Evolutionary conservation across 2,113 vertebrate species (phyloP), one percentile per base, ranked within the genome.

Genomic region (Cacatua alba): DNA sequence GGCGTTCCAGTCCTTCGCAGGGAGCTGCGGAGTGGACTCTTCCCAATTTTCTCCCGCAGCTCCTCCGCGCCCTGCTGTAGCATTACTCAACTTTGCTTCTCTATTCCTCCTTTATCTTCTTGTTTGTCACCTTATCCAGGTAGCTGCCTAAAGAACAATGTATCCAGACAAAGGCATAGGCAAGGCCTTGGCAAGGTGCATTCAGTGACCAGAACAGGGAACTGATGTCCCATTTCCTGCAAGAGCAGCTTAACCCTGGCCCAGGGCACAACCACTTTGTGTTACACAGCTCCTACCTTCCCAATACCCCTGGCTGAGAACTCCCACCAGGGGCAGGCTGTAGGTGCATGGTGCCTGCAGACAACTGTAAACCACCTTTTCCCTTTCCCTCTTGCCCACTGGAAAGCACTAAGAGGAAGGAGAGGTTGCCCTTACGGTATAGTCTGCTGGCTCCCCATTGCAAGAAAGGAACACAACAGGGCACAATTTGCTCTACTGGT

Each of bases 111-210:
- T 24, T 8, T 1, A 29, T 1, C n/a, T 5, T 13, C 49, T 1
- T 4, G 29, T 10, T 33, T 7, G 65, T 7, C 16, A 19, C 31
- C 19, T 41, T 28, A 35, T 28, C 12, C 41, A 19, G n/a, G 17
- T n/a, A 25, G 62, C 2, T 33, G 60, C 53, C 35, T 9, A 0
- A 67, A 83, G 33, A 46, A 16, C 20, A 23, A 18, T 2, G 0
- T 2, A 3, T 1, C 7, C 0, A 29, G 29, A 46, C 11, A 12
- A 59, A 49, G 0, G 8, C 12, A 4, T 35, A 3, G 19, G 17
- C 9, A 19, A 21, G 8, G 7, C 41, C 33, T 25, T 1, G 11
- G 21, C 48, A 28, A n/a, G 15, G 53, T 3, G 19, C 5, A 0
- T 3, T 1, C 0, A 24, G 64, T 2, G 52, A 43, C 48, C 21